Conservation (phyloP, 2,888 invertebrate species). For the Heliconius erato region DNA sequence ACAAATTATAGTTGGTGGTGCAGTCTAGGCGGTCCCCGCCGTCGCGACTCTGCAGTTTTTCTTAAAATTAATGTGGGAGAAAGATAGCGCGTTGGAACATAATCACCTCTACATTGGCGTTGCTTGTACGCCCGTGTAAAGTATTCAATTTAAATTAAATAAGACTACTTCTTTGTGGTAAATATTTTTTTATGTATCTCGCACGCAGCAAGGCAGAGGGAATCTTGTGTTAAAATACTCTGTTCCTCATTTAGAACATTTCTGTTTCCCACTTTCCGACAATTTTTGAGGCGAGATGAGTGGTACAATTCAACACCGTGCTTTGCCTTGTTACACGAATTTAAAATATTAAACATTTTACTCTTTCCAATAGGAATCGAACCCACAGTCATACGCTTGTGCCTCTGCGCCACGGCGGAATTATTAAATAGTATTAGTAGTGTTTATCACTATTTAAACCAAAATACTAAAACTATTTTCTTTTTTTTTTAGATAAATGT, state of each 20-base stretch:
- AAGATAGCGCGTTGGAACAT: constrained; percentile 33
- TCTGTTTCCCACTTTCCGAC: background rate
- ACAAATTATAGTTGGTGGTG: constrained; percentile 18
- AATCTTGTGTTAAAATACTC: too few relatives aligned
- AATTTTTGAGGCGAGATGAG: background rate
- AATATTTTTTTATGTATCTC: background rate
- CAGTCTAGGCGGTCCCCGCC: constrained; percentile 42
- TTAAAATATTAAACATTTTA: too few relatives aligned
- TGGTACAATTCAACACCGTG: background rate
- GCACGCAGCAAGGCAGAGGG: too few relatives aligned
- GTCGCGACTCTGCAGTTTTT: constrained; percentile 25
- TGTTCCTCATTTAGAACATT: too few relatives aligned
- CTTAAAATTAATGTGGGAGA: constrained; percentile 45
- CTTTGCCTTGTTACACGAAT: background rate
- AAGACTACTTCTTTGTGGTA: background rate
- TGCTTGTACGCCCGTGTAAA: constrained; percentile 9
- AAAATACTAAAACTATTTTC: too few relatives aligned
- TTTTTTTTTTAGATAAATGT: too few relatives aligned
- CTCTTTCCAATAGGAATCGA: too few relatives aligned
- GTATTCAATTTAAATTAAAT: background rate
- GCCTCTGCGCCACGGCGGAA: too few relatives aligned
- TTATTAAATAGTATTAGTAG: too few relatives aligned
- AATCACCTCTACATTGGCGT: constrained; percentile 18
- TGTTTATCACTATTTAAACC: too few relatives aligned
- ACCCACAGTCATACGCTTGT: too few relatives aligned